Percentiles rank a stretch among this genome's conserved stretches.
phyloP scores from a whole-genome alignment of 2,113 vertebrate species.

The Corythoichthys haematopterus region DNA sequence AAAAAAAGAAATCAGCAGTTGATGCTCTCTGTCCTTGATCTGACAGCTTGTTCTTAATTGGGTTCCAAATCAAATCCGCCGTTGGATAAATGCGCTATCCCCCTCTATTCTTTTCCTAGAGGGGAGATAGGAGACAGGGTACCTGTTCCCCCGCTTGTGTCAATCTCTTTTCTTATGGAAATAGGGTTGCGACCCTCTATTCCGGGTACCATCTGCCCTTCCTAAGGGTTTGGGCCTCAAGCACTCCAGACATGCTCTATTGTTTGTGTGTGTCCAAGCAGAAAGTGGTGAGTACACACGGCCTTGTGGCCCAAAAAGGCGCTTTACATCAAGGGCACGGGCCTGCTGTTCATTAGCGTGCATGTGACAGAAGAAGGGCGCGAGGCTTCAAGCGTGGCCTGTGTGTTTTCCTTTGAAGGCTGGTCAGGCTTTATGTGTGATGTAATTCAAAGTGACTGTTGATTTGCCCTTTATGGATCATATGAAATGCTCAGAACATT shows the following conservation, averaged over 20 bases:
- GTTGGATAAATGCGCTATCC: constrained; percentile 41
- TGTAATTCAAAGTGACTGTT: constrained; percentile 31
- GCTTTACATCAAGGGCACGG: constrained; percentile 47
- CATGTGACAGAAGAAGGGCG: constrained; percentile 39
- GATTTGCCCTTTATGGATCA: constrained; percentile 8
- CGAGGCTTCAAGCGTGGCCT: constrained; percentile 46
- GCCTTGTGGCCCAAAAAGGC: constrained; percentile 50
- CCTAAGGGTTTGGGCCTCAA: constrained; percentile 59
- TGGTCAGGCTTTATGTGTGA: constrained; percentile 22
- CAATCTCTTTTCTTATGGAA: constrained; percentile 69
- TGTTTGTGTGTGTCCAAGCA: constrained; percentile 72
- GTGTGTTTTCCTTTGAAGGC: constrained; percentile 10
- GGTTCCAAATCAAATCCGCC: constrained; percentile 38
- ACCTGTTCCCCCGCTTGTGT: constrained; percentile 53
- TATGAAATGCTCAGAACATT: background rate
- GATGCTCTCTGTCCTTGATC: constrained; percentile 23
- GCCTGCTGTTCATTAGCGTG: constrained; percentile 60
- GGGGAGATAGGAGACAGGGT: constrained; percentile 45
- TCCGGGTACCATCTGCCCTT: constrained; percentile 70
- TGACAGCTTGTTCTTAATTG: constrained; percentile 48
- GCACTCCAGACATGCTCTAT: constrained; percentile 65
- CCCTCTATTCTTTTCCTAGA: constrained; percentile 39
- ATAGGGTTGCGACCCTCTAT: constrained; percentile 51
- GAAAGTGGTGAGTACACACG: constrained; percentile 60
- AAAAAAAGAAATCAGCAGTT: constrained; percentile 1